phyloP scores from a whole-genome alignment of 2,888 invertebrate genomes.

The Monopis laevigella region DNA sequence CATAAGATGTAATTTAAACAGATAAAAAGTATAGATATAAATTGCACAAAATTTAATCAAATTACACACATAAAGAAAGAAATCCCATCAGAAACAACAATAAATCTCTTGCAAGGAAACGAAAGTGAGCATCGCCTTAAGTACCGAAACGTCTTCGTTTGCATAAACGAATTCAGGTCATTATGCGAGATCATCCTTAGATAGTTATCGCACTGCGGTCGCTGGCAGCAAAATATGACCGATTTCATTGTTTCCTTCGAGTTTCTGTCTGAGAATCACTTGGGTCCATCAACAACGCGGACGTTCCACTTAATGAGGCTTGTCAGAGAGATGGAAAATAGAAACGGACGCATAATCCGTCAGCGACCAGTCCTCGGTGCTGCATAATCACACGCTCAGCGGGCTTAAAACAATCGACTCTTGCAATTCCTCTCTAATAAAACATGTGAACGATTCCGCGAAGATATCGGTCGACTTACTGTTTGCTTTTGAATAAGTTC shows the following conservation, averaged over 20 bases:
- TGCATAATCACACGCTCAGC: slow-evolving; percentile 33
- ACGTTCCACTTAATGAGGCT: slow-evolving; percentile 63
- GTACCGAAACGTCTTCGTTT: slow-evolving; percentile 40
- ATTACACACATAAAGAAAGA: not conserved
- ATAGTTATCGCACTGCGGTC: slow-evolving; percentile 56
- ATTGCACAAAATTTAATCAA: no score
- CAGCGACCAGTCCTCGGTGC: slow-evolving; percentile 30
- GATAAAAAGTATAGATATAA: no score
- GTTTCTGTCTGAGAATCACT: slow-evolving; percentile 61
- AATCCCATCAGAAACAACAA: slow-evolving; percentile 3
- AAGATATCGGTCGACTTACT: slow-evolving; percentile 5
- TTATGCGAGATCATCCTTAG: slow-evolving; percentile 52
- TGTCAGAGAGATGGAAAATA: slow-evolving; percentile 62
- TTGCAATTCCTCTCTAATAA: slow-evolving; percentile 10
- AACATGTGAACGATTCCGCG: slow-evolving; percentile 23
- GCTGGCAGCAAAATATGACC: slow-evolving; percentile 62
- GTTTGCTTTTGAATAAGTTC: no score
- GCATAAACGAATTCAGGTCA: slow-evolving; percentile 47
- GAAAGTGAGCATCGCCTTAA: slow-evolving; percentile 52
- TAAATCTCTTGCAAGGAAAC: slow-evolving; percentile 5
- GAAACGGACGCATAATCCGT: slow-evolving; percentile 57
- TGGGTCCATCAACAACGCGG: slow-evolving; percentile 59
- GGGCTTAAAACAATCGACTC: slow-evolving; percentile 39
- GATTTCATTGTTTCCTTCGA: slow-evolving; percentile 62
- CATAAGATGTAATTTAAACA: no score